Percentiles rank a stretch among this genome's conserved stretches.
Conservation (phyloP, 1,140 invertebrate genomes). For the Calephelis nemesis region DNA sequence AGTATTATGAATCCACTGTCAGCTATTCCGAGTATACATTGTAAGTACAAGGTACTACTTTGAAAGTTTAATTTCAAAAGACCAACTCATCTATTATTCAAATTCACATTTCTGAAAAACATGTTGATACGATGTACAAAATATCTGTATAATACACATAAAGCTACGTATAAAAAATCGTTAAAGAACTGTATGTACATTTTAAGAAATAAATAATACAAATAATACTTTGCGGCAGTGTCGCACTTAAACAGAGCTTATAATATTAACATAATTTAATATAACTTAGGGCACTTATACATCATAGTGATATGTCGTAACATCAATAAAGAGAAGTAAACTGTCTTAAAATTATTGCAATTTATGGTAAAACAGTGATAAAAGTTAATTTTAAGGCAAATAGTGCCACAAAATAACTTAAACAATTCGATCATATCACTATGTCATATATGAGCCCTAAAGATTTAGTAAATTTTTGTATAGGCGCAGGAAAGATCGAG, state of each 20-base stretch:
- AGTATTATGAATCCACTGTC: neutral
- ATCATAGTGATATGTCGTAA: conserved; percentile 7
- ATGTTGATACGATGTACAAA: neutral
- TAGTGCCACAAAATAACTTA: too few species aligned
- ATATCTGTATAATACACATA: conserved; percentile 3
- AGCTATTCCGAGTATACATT: neutral
- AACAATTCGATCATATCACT: neutral
- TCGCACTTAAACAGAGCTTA: conserved; percentile 24
- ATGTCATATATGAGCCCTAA: neutral
- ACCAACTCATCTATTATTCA: neutral
- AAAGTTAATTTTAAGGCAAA: too few species aligned
- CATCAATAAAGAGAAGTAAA: too few species aligned
- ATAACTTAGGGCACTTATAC: conserved; percentile 1
- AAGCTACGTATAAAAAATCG: conserved; percentile 10
- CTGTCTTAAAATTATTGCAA: too few species aligned
- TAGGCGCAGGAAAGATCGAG: neutral
- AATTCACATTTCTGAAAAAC: conserved; percentile 21
- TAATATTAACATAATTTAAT: neutral
- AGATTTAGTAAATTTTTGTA: neutral
- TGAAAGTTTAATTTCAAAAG: neutral
- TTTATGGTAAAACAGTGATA: too few species aligned
- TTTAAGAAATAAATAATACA: conserved; percentile 24
- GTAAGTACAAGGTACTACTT: conserved; percentile 4
- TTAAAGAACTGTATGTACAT: conserved; percentile 16
- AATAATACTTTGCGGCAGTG: conserved; percentile 35